Conservation (phyloP, 2,888 invertebrate species). For the Dasysyrphus albostriatus region DNA sequence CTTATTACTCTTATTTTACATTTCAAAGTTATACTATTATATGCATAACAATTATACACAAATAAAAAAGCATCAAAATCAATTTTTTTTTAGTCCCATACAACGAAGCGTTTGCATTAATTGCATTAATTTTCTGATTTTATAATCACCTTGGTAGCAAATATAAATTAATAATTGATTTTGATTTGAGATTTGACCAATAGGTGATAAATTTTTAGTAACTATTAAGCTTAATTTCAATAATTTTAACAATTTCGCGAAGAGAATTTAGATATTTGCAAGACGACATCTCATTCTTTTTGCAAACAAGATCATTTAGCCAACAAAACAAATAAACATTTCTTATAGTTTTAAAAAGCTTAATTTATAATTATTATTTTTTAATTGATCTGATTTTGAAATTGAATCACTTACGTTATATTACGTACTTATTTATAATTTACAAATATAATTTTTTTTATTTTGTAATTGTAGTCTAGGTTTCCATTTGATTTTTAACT, state of each 20-base stretch:
- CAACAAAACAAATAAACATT: not conserved
- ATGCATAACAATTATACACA: no score
- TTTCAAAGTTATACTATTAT: not conserved
- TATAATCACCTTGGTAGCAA: not conserved
- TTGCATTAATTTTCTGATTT: not conserved
- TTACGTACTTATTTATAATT: conserved; percentile 2
- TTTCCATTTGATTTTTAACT: not conserved
- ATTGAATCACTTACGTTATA: conserved; percentile 3
- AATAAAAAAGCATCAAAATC: not conserved
- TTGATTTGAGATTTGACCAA: no score
- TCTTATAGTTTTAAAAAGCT: conserved; percentile 11
- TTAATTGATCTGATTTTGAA: conserved; percentile 48
- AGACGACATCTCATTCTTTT: not conserved
- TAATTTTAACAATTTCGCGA: not conserved
- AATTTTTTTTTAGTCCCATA: conserved; percentile 14
- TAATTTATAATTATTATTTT: not conserved
- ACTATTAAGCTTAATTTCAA: not conserved
- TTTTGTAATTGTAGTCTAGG: not conserved
- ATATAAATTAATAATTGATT: not conserved
- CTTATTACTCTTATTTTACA: not conserved
- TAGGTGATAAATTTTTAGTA: not conserved
- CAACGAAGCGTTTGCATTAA: conserved; percentile 18
- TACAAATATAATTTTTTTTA: not conserved
- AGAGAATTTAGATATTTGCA: not conserved
- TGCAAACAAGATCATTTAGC: not conserved